Conservation (phyloP, 2,113 vertebrate genomes). For the Clarias gariepinus region DNA sequence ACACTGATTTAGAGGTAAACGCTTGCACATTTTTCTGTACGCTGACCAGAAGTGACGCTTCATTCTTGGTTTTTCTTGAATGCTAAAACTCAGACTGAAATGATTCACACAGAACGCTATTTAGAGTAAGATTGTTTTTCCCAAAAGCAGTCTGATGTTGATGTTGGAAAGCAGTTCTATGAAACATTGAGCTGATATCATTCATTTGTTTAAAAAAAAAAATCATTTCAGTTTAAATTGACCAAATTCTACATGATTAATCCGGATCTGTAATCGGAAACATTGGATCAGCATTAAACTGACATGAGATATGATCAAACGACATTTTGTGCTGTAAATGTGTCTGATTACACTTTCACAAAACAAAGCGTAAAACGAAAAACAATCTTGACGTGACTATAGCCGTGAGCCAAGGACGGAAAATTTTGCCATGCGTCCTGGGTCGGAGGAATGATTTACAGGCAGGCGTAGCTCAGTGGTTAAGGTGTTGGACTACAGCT, state of each 20-base stretch:
- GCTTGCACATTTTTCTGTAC: conserved; percentile 12
- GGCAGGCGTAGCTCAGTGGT: no score
- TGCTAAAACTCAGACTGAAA: background rate
- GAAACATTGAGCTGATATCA: background rate
- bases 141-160: background rate
- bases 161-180: background rate
- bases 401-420: background rate
- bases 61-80: background rate
- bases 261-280: background rate
- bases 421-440: background rate
- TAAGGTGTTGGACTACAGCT: no score
- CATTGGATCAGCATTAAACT: background rate
- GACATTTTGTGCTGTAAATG: background rate
- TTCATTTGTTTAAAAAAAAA: background rate
- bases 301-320: background rate
- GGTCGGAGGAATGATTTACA: background rate
- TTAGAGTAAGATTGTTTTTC: background rate
- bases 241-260: background rate
- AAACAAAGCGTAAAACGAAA: background rate
- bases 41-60: conserved; percentile 6
- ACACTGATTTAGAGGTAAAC: background rate
- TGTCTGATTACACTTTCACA: background rate
- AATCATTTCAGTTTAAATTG: background rate
- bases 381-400: no score
- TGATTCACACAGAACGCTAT: background rate